Conservation (phyloP, 2,888 invertebrate genomes). For the Plusia festucae region DNA sequence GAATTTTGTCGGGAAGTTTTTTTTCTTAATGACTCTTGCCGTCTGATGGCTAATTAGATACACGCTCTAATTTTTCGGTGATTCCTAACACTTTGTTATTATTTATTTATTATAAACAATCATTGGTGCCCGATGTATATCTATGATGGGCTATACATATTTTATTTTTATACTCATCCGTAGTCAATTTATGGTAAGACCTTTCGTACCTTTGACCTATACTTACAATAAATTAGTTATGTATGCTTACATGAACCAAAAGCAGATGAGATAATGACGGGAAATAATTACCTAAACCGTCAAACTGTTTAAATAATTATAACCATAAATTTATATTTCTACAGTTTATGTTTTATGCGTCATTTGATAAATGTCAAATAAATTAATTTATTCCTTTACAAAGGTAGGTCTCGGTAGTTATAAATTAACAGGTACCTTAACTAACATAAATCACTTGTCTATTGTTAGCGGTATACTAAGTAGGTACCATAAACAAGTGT, state of each 20-base stretch:
- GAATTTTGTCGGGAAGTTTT: conserved; percentile 79
- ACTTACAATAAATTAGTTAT: background rate
- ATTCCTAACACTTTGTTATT: conserved; percentile 14
- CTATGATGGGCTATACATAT: no score
- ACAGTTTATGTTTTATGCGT: conserved; percentile 33
- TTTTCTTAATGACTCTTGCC: conserved; percentile 66
- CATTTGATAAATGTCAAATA: conserved; percentile 37
- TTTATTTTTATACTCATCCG: no score
- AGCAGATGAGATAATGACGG: conserved; percentile 27
- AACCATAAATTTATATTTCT: conserved; percentile 37
- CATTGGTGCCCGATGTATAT: background rate
- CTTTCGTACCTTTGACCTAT: conserved; percentile 1
- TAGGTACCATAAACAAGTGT: conserved; percentile 44
- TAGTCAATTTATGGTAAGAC: no score
- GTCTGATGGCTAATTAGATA: conserved; percentile 58
- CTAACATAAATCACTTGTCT: conserved; percentile 41
- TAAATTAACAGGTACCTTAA: conserved; percentile 30
- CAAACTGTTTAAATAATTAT: conserved; percentile 43
- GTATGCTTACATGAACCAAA: conserved; percentile 1
- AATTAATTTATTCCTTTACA: conserved; percentile 30
- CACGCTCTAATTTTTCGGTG: conserved; percentile 26
- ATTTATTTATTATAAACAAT: background rate
- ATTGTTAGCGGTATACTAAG: conserved; percentile 39
- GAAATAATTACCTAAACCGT: conserved; percentile 27
- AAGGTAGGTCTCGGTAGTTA: conserved; percentile 22